Evolutionary conservation across 2,797 vertebrate genomes (phyloP), one percentile per base, ranked within the genome.

Genomic region (Argya squamiceps): DNA sequence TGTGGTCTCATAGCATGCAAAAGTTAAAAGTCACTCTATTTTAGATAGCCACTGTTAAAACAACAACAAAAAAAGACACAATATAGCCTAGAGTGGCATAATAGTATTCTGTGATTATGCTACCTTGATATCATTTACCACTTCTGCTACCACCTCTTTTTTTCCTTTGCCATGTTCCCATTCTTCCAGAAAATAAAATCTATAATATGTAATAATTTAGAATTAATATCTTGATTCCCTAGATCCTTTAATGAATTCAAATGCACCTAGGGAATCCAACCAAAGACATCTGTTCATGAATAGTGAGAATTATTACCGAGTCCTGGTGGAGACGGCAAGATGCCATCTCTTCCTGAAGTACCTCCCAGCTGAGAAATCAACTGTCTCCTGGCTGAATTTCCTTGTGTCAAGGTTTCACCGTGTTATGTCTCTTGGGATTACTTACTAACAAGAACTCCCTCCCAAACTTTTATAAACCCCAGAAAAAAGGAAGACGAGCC

Each of bases 231-330:
- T 96, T 93, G 97, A 98, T 98, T 98, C 98, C 97, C 98, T 91
- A 95, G 98, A 97, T 98, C 97, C 97, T 98, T 97, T 98, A 98
- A 98, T 98, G 97, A 98, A 98, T 97, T 98, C 97, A 96, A 83
- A 97, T 97, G 96, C 96, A 97, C 98, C 97, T 97, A 97, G 97
- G 97, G 97, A 97, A 97, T 98, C 97, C 97, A 97, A 98, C 97
- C 98, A 98, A 97, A 98, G 97, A 97, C 98, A 98, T 98, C 98
- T 98, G 98, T 98, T 98, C 98, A 98, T 98, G 98, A 98, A 98
- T 98, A 98, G 98, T 97, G 93, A 97, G 98, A 97, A 98, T 98
- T 98, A 98, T 98, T 98, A 98, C 97, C 96, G 97, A 96, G 93
- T 97, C 97, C 98, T 97, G 96, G 95, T 97, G 97, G 98, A 93